Evolutionary conservation across 2,797 vertebrate genomes (phyloP), one percentile per base, ranked within the genome.

Genomic region (Coracias cyanogaster): DNA sequence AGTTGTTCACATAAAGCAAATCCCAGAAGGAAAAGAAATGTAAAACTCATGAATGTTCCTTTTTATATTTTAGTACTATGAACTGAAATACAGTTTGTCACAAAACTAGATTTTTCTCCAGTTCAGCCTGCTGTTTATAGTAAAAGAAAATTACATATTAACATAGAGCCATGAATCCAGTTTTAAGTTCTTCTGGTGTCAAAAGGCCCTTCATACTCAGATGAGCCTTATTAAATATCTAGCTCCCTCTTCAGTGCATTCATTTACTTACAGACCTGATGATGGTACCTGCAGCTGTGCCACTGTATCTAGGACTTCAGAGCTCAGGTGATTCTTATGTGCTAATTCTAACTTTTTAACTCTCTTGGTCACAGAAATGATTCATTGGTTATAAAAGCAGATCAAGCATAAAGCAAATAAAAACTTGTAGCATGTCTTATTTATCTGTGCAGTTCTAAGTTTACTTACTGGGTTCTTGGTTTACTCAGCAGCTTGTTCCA

Each of bases 51-150:
- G 58, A 64, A 77, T 88, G 57, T 79, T 86, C 49, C 65, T 83
- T 91, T 91, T 84, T 65, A 41, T 84, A 73, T 89, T 91, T 94
- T 86, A 84, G 28, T 49, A 43, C 35, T 76, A 22, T 77, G 73
- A 94, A 70, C 22, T 70, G 77, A 88, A 96, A 84, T 83, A 80
- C 22, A 57, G 43, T 88, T 92, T 93, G 84, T 86, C 82, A 82
- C 67, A 76, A 90, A 94, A 55, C 48, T 57, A 55, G 46, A 15
- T 79, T 84, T 83, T 89, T 84, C 74, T 94, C 88, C 62, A 73
- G 39, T 76, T 95, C 58, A 91, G 80, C 45, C 80, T 78, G 31
- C 62, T 94, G 73, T 91, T 96, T 89, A 60, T 49, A 72, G 58
- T 62, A 72, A 69, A 90, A 92, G 64, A 86, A 83, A 85, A 29